Base-by-base conservation (phyloP, 2,888 invertebrate species). In the Oscheius sp. region DNA sequence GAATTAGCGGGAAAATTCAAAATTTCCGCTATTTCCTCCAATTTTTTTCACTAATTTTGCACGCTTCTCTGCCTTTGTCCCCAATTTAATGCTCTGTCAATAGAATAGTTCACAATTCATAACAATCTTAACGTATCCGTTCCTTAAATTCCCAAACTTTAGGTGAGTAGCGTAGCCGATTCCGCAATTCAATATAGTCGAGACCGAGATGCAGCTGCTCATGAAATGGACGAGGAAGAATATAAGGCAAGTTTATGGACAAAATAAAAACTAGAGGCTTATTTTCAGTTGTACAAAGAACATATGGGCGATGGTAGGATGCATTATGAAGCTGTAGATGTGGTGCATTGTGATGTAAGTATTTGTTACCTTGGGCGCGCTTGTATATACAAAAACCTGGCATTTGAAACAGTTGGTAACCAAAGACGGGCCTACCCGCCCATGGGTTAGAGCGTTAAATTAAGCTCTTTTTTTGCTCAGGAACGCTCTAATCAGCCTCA, bases 141-240 rank as follows among this genome's bases (percentile, higher is more conserved):
- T 3, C 35, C 9, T 43, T 35, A 3, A 35, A 35, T 6, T 35
- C 35, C 5, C 35, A 7, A 2, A 9, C 18, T 71, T 46, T 61
- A 71, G 71, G 71, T 71, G 21, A 73, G 68, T 49, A 66, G 66
- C 27, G 72, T 73, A 13, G 73, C 73, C 27, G 68, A 73, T 9
- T 41, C 66, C n/a, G 73, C 73, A 16, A 68, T 66, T 29, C 45
- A 41, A 35, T 73, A 73, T 53, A 58, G 68, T 18, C 46, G 73
- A 55, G 72, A 72, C 9, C n/a, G n/a, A 35, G 35, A 35, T 9
- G 35, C 35, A 6, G 59, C 59, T n/a, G 49, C 68, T 2, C 55
- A 72, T 23, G 53, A 61, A 21, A 16, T 66, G n/a, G 66, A 66
- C 66, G 66, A 66, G 29, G 66, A 66, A 16, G 27, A 21, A 21